A percentile compares a stretch with the other conserved stretches of the same genome.
Evolutionary conservation across 2,113 vertebrate genomes (phyloP).

Genomic region (Anser brachyrhynchus): DNA sequence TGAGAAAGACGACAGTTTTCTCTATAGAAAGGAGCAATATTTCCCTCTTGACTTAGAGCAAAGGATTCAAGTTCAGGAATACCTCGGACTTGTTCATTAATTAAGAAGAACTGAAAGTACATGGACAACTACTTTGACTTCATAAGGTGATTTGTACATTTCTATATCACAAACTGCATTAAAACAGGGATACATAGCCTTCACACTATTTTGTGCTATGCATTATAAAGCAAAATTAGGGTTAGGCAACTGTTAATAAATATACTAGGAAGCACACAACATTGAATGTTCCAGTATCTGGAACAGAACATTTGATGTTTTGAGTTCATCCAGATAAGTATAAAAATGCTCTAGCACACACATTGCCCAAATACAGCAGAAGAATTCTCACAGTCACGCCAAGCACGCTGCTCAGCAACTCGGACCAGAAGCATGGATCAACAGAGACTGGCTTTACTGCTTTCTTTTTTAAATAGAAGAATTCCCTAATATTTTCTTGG

Average conservation of each 20-base stretch:
- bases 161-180: neutral
- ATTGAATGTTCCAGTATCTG: neutral
- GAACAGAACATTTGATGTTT: neutral
- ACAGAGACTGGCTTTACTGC: neutral
- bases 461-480: neutral
- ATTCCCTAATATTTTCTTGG: neutral
- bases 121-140: neutral
- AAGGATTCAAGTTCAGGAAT: neutral
- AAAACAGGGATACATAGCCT: neutral
- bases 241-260: neutral
- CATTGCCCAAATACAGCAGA: slow-evolving; percentile 36
- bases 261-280: neutral
- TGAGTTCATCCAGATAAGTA: neutral
- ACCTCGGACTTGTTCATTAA: neutral
- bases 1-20: neutral
- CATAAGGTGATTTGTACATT: neutral
- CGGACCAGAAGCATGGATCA: neutral
- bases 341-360: neutral
- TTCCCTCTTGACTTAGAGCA: neutral
- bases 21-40: neutral
- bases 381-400: neutral
- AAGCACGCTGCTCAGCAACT: neutral
- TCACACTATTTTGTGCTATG: neutral
- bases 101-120: neutral
- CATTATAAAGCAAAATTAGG: neutral